Evolutionary conservation across 2,113 vertebrate species (phyloP).

Genomic region (Trichechus manatus): DNA sequence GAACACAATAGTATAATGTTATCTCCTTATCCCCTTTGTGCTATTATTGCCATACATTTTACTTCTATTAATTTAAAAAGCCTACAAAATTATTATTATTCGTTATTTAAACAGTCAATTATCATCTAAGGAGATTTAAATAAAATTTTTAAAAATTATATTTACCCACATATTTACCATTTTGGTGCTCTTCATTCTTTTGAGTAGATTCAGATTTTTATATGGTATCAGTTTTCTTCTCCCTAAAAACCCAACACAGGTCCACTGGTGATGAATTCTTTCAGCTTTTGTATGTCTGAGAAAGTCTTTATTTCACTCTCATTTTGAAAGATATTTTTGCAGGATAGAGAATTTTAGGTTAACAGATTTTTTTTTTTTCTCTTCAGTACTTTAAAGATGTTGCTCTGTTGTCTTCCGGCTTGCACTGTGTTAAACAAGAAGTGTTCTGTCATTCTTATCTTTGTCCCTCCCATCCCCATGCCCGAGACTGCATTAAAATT

Average conservation of each 20-base stretch:
- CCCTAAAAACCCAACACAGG: not conserved
- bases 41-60: not conserved
- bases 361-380: not conserved
- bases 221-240: not conserved
- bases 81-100: not conserved
- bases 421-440: not conserved
- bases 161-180: not conserved
- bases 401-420: not conserved
- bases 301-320: not conserved
- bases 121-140: not conserved
- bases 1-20: not conserved
- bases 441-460: not conserved
- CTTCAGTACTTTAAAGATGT: not conserved
- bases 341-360: not conserved
- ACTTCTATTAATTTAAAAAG: not conserved
- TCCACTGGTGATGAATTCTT: not conserved
- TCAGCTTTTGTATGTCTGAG: not conserved
- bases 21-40: not conserved
- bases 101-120: not conserved
- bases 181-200: conserved; percentile 22
- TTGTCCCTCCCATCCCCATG: not conserved
- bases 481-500: not conserved
- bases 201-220: not conserved
- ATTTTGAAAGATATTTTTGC: conserved; percentile 27
- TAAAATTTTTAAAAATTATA: not conserved